Conservation (phyloP, 2,113 vertebrate genomes). For the Thalassoma bifasciatum region DNA sequence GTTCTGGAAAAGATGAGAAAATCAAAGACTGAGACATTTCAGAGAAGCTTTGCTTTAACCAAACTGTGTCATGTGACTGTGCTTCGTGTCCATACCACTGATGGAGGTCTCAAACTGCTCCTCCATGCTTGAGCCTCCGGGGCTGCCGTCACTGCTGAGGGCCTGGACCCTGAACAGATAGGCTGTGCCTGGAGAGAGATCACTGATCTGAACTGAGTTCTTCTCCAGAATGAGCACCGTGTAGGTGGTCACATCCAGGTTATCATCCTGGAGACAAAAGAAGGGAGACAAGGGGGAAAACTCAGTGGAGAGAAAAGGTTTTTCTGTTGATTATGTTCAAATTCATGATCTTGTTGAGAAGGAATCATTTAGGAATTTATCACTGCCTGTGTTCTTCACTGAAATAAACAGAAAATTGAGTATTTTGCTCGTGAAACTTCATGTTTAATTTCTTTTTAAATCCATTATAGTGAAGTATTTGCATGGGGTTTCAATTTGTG, state of each 20-base stretch:
- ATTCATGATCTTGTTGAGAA: too few species aligned
- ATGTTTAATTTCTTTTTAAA: too few species aligned
- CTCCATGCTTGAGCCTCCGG: conserved; percentile 83
- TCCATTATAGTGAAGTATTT: too few species aligned
- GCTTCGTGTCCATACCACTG: conserved; percentile 57
- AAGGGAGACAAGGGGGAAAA: neutral
- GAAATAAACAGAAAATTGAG: too few species aligned
- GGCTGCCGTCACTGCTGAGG: conserved; percentile 82
- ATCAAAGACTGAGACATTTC: neutral
- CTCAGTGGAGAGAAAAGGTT: neutral
- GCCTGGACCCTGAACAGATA: conserved; percentile 93
- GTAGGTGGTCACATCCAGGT: conserved; percentile 88
- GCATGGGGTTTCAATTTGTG: too few species aligned
- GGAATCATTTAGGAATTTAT: too few species aligned
- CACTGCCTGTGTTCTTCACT: too few species aligned
- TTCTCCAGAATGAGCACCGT: conserved; percentile 88
- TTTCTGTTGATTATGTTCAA: too few species aligned
- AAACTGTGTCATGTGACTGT: neutral
- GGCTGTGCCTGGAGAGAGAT: conserved; percentile 85
- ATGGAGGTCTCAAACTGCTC: conserved; percentile 89
- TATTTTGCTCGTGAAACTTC: too few species aligned
- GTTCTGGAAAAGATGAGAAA: conserved; percentile 46
- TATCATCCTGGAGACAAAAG: conserved; percentile 72
- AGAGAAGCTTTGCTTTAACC: neutral
- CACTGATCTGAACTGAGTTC: conserved; percentile 83